Conservation (phyloP, 2,888 invertebrate species). For the Campoletis raptor region DNA sequence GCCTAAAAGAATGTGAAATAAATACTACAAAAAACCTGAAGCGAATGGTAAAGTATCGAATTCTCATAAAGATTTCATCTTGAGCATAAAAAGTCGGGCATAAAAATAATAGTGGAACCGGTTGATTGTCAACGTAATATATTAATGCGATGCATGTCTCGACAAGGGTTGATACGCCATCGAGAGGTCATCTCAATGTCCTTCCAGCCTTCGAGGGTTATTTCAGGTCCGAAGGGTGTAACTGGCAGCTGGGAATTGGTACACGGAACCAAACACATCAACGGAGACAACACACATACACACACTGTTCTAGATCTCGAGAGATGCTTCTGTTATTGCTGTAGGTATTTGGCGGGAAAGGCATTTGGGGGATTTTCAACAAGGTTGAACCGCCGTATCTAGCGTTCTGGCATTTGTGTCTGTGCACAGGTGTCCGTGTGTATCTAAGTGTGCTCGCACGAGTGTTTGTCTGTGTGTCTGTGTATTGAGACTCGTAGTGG, state of each 20-base stretch:
- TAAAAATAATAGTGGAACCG: neutral
- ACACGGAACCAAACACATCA: neutral
- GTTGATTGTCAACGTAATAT: neutral
- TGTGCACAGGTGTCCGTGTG: neutral
- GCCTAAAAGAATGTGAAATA: neutral
- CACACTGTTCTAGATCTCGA: conserved; percentile 26
- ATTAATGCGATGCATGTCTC: neutral
- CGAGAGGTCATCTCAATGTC: conserved; percentile 6
- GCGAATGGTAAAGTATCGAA: neutral
- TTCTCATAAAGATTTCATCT: neutral
- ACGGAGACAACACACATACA: conserved; percentile 4
- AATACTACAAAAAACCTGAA: neutral
- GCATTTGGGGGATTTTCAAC: conserved; percentile 53
- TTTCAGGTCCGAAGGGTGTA: conserved; percentile 16
- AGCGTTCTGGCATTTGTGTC: neutral
- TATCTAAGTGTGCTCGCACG: neutral
- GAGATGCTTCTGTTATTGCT: conserved; percentile 40
- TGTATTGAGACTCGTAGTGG: conserved; percentile 1
- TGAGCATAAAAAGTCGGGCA: neutral
- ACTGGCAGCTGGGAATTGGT: conserved; percentile 34
- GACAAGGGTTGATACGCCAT: conserved; percentile 2
- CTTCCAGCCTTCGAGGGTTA: conserved; percentile 17
- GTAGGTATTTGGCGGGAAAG: conserved; percentile 58
- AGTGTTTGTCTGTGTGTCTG: neutral
- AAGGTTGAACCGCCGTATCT: conserved; percentile 18